A percentile compares a stretch with the other conserved stretches of the same genome.
Conservation (phyloP, 1,140 invertebrate genomes). For the Drosophila lacteicornis region DNA sequence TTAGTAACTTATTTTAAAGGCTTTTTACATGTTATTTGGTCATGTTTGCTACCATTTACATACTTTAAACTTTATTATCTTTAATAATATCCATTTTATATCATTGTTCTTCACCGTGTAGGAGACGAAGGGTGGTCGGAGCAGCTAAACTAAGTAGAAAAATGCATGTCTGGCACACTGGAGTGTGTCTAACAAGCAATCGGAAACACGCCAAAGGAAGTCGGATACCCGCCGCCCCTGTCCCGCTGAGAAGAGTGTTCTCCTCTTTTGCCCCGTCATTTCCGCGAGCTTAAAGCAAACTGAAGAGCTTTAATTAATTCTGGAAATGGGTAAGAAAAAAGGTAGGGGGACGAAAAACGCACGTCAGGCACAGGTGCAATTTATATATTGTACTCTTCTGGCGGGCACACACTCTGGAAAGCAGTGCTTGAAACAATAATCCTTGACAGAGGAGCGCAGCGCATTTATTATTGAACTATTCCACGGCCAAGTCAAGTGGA, state of each 20-base stretch:
- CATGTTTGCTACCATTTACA: accelerated
- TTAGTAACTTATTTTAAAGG: not conserved
- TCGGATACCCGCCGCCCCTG: constrained; percentile 1
- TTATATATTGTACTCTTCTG: constrained; percentile 47
- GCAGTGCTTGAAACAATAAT: constrained; percentile 76
- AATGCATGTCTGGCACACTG: constrained; percentile 72
- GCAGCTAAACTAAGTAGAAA: constrained; percentile 67
- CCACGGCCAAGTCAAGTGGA: constrained; percentile 58
- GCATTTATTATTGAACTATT: constrained; percentile 82
- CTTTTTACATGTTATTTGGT: too few species aligned
- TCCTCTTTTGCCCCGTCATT: constrained; percentile 42
- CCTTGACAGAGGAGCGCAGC: constrained; percentile 68
- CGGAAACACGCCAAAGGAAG: constrained; percentile 68
- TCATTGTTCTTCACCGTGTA: not conserved
- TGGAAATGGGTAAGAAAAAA: constrained; percentile 12
- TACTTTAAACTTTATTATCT: not conserved
- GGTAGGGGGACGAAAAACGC: constrained; percentile 14
- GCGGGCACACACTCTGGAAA: not conserved
- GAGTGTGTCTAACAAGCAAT: constrained; percentile 67
- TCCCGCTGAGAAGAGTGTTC: not conserved
- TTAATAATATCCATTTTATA: not conserved
- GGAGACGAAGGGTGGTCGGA: not conserved
- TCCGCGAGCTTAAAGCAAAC: constrained; percentile 49
- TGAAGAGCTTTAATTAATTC: constrained; percentile 72
- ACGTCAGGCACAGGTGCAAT: constrained; percentile 78